A percentile compares a stretch with the other conserved stretches of the same genome.
phyloP scores from a whole-genome alignment of 2,797 vertebrate genomes.

The Cichlasoma orientale region DNA sequence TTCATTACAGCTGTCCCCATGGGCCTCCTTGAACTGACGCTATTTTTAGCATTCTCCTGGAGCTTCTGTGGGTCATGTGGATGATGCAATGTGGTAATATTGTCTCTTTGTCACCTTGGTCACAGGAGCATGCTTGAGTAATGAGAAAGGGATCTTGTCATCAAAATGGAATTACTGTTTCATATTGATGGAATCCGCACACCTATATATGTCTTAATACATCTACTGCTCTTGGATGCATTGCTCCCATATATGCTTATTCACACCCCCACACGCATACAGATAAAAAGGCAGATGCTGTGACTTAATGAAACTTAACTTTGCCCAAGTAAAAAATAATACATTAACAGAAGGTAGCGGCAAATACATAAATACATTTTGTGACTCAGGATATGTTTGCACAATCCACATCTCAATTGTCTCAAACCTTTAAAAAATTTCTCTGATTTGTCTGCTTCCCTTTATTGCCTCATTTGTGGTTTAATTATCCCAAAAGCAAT shows the following conservation, averaged over 20 bases:
- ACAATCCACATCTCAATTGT: constrained; percentile 9
- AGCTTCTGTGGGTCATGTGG: constrained; percentile 1
- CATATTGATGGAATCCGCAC: constrained; percentile 48
- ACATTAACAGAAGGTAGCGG: neutral
- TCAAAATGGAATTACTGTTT: constrained; percentile 68
- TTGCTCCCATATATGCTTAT: neutral
- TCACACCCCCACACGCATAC: neutral
- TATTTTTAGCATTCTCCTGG: constrained; percentile 33
- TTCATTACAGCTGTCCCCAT: constrained; percentile 56
- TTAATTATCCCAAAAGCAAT: constrained; percentile 44
- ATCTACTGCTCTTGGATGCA: neutral
- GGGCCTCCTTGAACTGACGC: constrained; percentile 22
- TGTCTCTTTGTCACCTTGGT: constrained; percentile 36
- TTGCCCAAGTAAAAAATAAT: constrained; percentile 3
- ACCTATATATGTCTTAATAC: constrained; percentile 9
- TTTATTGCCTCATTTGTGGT: constrained; percentile 49
- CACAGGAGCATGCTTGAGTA: constrained; percentile 27
- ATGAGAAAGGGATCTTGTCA: constrained; percentile 55
- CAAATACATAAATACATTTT: neutral
- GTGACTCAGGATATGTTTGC: neutral
- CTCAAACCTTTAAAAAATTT: neutral
- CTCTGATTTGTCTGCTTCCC: neutral
- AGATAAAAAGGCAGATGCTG: neutral
- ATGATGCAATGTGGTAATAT: constrained; percentile 52
- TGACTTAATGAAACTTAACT: constrained; percentile 12